These are phyloP conservation scores for Lepas anatifera DNA, from an alignment of 2,888 invertebrate species.

Conservation along the genomic window DNA sequence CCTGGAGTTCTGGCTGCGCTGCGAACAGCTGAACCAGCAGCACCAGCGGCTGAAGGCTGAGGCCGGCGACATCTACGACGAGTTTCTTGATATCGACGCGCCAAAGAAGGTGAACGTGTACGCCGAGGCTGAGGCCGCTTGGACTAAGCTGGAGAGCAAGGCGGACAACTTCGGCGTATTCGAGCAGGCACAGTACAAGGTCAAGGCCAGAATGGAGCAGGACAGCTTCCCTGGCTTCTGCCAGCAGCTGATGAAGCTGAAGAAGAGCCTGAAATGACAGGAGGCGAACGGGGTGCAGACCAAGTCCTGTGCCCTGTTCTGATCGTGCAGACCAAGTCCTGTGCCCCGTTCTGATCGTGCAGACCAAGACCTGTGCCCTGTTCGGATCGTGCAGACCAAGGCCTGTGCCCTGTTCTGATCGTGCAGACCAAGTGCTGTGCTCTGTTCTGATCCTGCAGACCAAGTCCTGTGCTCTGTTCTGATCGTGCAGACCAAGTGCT, in stretches of 20 bases:
- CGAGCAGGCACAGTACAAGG: neutral
- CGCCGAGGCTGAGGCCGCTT: neutral
- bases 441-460: too few species aligned
- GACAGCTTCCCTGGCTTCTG: neutral
- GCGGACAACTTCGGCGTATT: neutral
- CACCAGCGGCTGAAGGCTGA: neutral
- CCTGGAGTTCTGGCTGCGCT: conserved; percentile 6
- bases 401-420: too few species aligned
- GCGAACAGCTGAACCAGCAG: neutral
- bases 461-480: too few species aligned
- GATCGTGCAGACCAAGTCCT: neutral
- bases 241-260: neutral
- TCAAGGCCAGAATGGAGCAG: neutral
- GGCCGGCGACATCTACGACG: neutral
- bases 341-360: too few species aligned
- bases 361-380: too few species aligned
- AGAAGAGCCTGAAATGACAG: neutral
- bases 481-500: too few species aligned
- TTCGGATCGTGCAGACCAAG: too few species aligned
- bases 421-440: too few species aligned
- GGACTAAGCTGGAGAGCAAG: neutral
- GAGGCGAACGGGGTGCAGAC: neutral
- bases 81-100: neutral
- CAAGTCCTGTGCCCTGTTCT: neutral
- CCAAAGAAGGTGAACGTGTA: neutral